A percentile compares a stretch with the other conserved stretches of the same genome.
Evolutionary conservation across 2,113 vertebrate genomes (phyloP).

Genomic region (Copsychus sechellarum): DNA sequence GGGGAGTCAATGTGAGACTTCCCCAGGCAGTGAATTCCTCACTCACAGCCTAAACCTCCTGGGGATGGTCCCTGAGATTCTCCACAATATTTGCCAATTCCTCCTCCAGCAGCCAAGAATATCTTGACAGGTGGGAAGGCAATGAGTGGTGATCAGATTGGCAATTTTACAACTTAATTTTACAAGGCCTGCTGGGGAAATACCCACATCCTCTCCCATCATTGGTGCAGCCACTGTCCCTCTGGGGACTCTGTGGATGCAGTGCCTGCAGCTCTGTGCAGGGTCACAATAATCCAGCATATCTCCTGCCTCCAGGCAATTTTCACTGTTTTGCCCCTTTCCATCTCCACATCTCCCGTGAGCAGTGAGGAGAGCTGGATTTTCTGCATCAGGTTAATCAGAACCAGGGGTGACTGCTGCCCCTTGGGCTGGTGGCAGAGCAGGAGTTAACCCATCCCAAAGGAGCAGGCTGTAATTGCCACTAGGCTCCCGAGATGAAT

Average conservation of each 20-base stretch:
- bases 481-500: background rate
- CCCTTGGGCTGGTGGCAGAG: background rate
- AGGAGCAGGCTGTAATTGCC: background rate
- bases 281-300: accelerated
- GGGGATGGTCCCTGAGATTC: background rate
- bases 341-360: accelerated
- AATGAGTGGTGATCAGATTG: background rate
- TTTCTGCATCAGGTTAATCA: accelerated
- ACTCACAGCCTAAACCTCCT: background rate
- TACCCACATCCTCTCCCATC: background rate
- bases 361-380: background rate
- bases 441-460: background rate
- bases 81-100: background rate
- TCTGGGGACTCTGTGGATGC: background rate
- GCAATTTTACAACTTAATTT: background rate
- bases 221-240: background rate
- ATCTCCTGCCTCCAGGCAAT: background rate
- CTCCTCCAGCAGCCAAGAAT: background rate
- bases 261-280: accelerated
- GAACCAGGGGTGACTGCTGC: accelerated
- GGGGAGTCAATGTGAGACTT: accelerated
- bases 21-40: background rate
- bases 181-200: background rate
- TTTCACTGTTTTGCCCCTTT: accelerated
- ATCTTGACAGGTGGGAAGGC: background rate